Percentiles rank a stretch among this genome's conserved stretches.
Conservation (phyloP, 2,113 vertebrate species). For the Dromaius novaehollandiae region DNA sequence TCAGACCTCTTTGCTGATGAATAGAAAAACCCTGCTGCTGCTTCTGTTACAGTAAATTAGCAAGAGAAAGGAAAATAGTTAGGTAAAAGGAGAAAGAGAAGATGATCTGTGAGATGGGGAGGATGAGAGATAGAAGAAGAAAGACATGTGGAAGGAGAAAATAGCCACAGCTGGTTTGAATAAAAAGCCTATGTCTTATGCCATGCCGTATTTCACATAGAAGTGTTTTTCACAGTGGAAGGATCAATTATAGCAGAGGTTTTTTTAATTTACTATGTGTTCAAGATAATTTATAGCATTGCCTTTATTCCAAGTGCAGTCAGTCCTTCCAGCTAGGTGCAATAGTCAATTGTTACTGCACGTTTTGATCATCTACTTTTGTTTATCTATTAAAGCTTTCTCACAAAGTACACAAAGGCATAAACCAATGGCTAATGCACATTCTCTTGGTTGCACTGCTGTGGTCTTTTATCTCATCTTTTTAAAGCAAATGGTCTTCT, state of each 20-base stretch:
- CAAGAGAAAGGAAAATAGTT: neutral
- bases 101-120: neutral
- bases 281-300: neutral
- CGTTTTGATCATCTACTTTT: neutral
- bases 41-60: conserved; percentile 5
- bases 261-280: neutral
- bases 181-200: neutral
- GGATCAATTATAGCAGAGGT: neutral
- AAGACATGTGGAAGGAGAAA: neutral
- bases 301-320: neutral
- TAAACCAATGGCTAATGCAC: rapidly evolving
- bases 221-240: neutral
- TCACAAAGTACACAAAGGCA: neutral
- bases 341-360: neutral
- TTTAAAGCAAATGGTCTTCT: neutral
- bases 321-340: neutral
- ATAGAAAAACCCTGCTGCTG: neutral
- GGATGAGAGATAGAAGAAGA: neutral
- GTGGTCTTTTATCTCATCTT: neutral
- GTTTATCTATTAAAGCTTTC: neutral
- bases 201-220: neutral
- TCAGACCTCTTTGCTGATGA: neutral
- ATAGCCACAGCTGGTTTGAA: neutral
- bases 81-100: neutral
- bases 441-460: neutral